Base-by-base conservation (phyloP, 2,888 invertebrate species). In the Pocota personata region DNA sequence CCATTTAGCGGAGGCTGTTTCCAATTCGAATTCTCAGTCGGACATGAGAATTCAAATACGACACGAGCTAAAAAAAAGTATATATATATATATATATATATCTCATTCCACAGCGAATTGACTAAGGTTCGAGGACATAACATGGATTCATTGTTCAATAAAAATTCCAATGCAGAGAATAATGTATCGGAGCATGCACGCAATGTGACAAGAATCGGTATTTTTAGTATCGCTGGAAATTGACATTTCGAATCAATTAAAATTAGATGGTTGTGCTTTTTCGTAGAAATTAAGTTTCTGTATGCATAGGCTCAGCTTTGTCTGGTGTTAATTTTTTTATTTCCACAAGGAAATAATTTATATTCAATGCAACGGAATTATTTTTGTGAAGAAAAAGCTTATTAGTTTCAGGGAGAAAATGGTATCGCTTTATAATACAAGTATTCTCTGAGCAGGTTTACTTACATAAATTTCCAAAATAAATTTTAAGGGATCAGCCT, bases 31-130 rank as follows among this genome's bases (percentile, higher is more conserved):
- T 76, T 86, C 76, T 32, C 27, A 30, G 43, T 77, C 71, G 86
- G 76, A 86, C 86, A 82, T 82, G 12, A 60, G 82, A 86, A 82
- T 86, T 77, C 55, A 43, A 66, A 67, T 72, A 46, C 52, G 75
- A 84, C 64, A 64, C 43, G 62, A 79, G 78, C 64, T 72, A 79
- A 79, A 72, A 79, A 46, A 66, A 76, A 43, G 32, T 48, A 19
- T 19, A 71, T n/a, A n/a, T n/a, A n/a, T n/a, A n/a, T n/a, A n/a
- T n/a, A 24, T 27, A 24, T 4, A 24, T 3, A n/a, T 62, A 76
- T 66, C 66, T 48, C 40, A 73, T 62, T 60, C 37, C 24, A 40
- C 10, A 12, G 32, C 24, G 55, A 19, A 14, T 55, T 55, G 35
- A 19, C 43, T 58, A 32, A 46, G 46, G 48, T 52, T 73, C 30